Base-by-base conservation (phyloP, 2,113 vertebrate genomes). In the Prolemur simus region DNA sequence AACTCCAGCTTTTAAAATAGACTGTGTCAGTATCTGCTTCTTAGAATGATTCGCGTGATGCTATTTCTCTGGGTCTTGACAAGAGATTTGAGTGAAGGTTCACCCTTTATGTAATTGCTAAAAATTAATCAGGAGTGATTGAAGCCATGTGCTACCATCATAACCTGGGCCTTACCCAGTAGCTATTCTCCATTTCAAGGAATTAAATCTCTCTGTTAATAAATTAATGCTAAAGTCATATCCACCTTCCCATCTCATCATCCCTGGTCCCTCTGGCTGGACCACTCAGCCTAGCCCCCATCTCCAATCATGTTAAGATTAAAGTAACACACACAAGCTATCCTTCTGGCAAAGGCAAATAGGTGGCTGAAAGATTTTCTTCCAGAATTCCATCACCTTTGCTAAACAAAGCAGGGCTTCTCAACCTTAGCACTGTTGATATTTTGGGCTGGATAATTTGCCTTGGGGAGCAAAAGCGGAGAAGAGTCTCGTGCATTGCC, bases 111-210 rank as follows among this genome's bases (percentile, higher is more conserved):
- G 96, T 98, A 98, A 98, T 98, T 97, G 93, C 96, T 98, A 97
- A 96, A 98, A 98, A 98, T 98, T 98, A 98, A 98, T 97, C 97
- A 97, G 91, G 93, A 98, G 86, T 98, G 96, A 98, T 97, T 98
- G 96, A 97, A 97, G 97, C 94, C 83, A 90, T 89, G 94, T 91
- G 97, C 97, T 98, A 95, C 97, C 97, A 98, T 98, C 96, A 98
- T 97, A 98, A 98, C 98, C 97, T 95, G 87, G 94, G 96, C 97
- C 94, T 98, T 98, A 63, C 78, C 66, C 39, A 96, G 42, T 39
- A 78, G 54, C 77, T 92, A 45, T 64, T 78, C 58, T 90, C 77
- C n/a, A 74, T 83, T 94, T 87, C 94, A 94, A 96, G 89, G 37
- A 87, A 96, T 89, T 95, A 86, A 91, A 89, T n/a, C 52, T 87